A percentile compares a stretch with the other conserved stretches of the same genome.
Conservation (phyloP, 2,888 invertebrate genomes). For the Eumacrocentrus americanus region DNA sequence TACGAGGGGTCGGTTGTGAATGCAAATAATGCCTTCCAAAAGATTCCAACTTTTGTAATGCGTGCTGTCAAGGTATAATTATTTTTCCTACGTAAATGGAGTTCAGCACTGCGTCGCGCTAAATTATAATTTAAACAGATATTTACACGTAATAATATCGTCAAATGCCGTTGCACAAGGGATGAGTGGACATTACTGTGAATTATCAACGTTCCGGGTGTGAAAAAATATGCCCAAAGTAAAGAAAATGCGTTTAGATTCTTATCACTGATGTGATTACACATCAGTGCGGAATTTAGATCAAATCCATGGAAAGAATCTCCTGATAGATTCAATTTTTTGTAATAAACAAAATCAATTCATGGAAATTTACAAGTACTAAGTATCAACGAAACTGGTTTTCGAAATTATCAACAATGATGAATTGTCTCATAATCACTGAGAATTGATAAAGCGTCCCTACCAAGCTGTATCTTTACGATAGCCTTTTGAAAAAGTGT, state of each 20-base stretch:
- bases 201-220: not conserved
- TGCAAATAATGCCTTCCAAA: slow-evolving; percentile 52
- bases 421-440: too few relatives aligned
- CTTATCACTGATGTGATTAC: not conserved
- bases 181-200: slow-evolving; percentile 24
- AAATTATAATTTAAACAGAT: slow-evolving; percentile 28
- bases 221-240: not conserved
- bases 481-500: too few relatives aligned
- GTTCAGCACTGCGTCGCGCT: slow-evolving; percentile 37
- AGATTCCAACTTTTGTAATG: slow-evolving; percentile 57
- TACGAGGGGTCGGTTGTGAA: slow-evolving; percentile 52
- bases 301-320: not conserved
- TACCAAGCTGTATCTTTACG: too few relatives aligned
- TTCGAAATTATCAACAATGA: too few relatives aligned
- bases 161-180: slow-evolving; percentile 18
- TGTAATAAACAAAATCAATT: too few relatives aligned
- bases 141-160: slow-evolving; percentile 19
- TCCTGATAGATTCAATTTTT: too few relatives aligned
- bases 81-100: slow-evolving; percentile 40
- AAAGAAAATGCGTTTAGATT: not conserved
- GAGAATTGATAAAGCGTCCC: too few relatives aligned
- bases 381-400: too few relatives aligned
- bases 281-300: not conserved
- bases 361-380: too few relatives aligned
- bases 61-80: slow-evolving; percentile 59